phyloP scores from a whole-genome alignment of 1,140 invertebrate genomes.

The Rhyzopertha dominica region DNA sequence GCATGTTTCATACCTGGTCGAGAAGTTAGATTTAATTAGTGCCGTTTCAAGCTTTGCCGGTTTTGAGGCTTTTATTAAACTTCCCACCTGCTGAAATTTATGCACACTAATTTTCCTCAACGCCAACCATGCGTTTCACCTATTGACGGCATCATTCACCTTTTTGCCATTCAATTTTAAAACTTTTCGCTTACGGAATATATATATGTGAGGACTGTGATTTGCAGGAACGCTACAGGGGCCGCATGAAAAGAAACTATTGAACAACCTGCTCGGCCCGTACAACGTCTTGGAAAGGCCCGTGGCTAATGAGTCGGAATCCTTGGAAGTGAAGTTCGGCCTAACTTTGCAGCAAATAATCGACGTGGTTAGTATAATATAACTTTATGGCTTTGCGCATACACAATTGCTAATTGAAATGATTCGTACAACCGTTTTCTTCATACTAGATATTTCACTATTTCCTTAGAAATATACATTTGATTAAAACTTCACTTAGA shows the following conservation, averaged over 20 bases:
- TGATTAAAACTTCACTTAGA: too few relatives aligned
- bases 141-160: slow-evolving; percentile 12
- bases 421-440: too few relatives aligned
- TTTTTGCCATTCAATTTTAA: neutral
- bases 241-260: slow-evolving; percentile 80
- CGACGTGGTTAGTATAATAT: slow-evolving; percentile 86
- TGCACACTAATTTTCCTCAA: too few relatives aligned
- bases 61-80: too few relatives aligned
- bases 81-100: too few relatives aligned
- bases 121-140: slow-evolving; percentile 7
- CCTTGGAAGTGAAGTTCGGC: slow-evolving; percentile 90
- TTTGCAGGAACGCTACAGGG: slow-evolving; percentile 74
- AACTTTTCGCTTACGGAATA: neutral
- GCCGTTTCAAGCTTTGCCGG: too few relatives aligned
- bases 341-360: slow-evolving; percentile 98
- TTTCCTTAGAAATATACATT: too few relatives aligned
- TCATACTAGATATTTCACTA: too few relatives aligned
- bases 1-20: too few relatives aligned
- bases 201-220: neutral
- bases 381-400: too few relatives aligned
- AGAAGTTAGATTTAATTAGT: too few relatives aligned
- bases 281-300: slow-evolving; percentile 96
- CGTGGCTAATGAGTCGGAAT: slow-evolving; percentile 89
- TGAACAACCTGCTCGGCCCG: slow-evolving; percentile 82
- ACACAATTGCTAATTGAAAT: too few relatives aligned